These are phyloP conservation scores for Pterobdella sp. DNA, from an alignment of 2,888 invertebrate genomes.

Conservation along the genomic window DNA sequence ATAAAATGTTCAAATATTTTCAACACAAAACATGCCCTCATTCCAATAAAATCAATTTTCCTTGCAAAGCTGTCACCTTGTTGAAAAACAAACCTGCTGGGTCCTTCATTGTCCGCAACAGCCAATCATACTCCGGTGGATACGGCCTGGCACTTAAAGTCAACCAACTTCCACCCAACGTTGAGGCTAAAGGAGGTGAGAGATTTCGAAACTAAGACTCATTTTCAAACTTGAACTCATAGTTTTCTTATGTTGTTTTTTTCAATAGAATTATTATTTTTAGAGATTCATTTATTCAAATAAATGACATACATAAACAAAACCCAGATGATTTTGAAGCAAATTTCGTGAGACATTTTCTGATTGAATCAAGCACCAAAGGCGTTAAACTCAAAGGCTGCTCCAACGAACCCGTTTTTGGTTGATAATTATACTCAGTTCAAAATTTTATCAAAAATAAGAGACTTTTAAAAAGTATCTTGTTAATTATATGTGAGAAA, in stretches of 20 bases:
- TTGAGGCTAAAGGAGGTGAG: conserved; percentile 48
- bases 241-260: neutral
- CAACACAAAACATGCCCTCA: too few species aligned
- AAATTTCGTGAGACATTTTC: conserved; percentile 89
- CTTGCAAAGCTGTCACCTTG: conserved; percentile 70
- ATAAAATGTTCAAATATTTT: too few species aligned
- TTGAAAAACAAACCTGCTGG: conserved; percentile 80
- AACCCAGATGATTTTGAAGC: conserved; percentile 49
- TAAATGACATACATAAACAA: neutral
- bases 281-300: neutral
- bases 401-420: conserved; percentile 92
- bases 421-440: too few species aligned
- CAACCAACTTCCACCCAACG: conserved; percentile 67
- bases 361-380: conserved; percentile 89
- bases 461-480: too few species aligned
- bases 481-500: too few species aligned
- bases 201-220: neutral
- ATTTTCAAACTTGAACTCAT: neutral
- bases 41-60: too few species aligned
- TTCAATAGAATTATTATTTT: neutral
- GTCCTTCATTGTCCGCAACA: conserved; percentile 91
- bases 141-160: conserved; percentile 91
- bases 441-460: too few species aligned
- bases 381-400: conserved; percentile 92
- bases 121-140: conserved; percentile 90